These are phyloP conservation scores for Apodemia zela DNA, from an alignment of 2,888 invertebrate species.

Conservation along the genomic window DNA sequence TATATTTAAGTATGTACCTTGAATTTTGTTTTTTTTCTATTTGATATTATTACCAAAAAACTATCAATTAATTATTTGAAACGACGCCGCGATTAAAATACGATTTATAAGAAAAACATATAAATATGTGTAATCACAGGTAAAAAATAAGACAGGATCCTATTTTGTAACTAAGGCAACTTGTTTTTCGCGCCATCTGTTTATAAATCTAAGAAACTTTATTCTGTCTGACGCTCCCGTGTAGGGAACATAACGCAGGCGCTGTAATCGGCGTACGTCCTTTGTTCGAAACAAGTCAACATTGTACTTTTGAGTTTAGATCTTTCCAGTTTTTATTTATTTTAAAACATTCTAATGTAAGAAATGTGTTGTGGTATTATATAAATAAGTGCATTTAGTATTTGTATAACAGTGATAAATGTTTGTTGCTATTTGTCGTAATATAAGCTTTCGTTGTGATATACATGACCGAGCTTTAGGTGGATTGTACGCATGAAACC, in stretches of 20 bases:
- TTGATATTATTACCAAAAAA: too few species aligned
- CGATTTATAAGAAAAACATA: too few species aligned
- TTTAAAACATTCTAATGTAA: constrained; percentile 49
- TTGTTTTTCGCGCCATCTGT: constrained; percentile 63
- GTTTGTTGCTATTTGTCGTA: constrained; percentile 49
- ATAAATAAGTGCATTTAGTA: constrained; percentile 41
- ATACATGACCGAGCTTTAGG: constrained; percentile 69
- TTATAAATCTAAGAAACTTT: constrained; percentile 41
- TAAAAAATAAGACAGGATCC: neutral
- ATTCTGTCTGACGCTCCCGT: constrained; percentile 60
- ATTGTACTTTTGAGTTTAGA: constrained; percentile 67
- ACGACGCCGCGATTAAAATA: too few species aligned
- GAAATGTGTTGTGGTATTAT: constrained; percentile 52
- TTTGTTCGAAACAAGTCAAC: constrained; percentile 80
- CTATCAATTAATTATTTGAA: too few species aligned
- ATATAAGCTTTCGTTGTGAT: constrained; percentile 57
- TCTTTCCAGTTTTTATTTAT: constrained; percentile 55
- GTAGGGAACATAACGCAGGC: constrained; percentile 72
- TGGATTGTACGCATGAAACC: constrained; percentile 83
- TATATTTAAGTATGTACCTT: too few species aligned
- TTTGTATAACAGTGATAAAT: constrained; percentile 45
- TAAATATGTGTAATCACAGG: neutral
- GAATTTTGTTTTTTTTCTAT: too few species aligned
- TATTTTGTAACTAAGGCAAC: neutral
- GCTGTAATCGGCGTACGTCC: constrained; percentile 77